phyloP scores from a whole-genome alignment of 1,140 invertebrate genomes.

The Aphaenogaster rudis region DNA sequence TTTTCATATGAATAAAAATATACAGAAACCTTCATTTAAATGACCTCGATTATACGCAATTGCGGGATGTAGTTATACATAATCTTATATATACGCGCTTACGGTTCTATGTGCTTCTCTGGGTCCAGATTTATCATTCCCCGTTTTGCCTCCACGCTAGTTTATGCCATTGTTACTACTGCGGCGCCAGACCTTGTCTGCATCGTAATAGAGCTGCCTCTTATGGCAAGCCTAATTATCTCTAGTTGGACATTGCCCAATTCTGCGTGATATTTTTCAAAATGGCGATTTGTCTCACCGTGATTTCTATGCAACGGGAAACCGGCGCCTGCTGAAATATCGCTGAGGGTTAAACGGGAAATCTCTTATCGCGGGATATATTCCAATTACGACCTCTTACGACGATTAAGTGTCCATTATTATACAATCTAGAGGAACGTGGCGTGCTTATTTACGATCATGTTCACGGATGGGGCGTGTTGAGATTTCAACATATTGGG shows the following conservation, averaged over 20 bases:
- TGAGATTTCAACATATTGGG: neutral
- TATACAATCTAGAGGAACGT: neutral
- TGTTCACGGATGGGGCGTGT: neutral
- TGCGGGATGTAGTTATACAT: neutral
- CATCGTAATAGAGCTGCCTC: neutral
- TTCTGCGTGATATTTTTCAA: constrained; percentile 7
- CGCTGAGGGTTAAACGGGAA: neutral
- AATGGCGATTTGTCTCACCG: neutral
- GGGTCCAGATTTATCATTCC: constrained; percentile 3
- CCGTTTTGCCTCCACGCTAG: neutral
- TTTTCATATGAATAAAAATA: neutral
- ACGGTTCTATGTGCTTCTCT: neutral
- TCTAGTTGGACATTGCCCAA: constrained; percentile 13
- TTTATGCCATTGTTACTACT: neutral
- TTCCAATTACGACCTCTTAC: constrained; percentile 6
- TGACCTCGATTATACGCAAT: neutral
- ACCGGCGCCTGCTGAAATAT: neutral
- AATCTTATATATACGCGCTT: neutral
- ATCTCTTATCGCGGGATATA: constrained; percentile 8
- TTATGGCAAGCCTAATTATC: constrained; percentile 22
- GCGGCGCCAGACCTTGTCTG: neutral
- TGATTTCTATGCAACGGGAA: neutral
- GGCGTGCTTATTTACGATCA: constrained; percentile 29
- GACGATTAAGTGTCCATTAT: constrained; percentile 33
- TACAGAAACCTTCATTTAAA: neutral